These are phyloP conservation scores for Papilio helenus DNA, from an alignment of 1,140 invertebrate species.

Conservation along the genomic window DNA sequence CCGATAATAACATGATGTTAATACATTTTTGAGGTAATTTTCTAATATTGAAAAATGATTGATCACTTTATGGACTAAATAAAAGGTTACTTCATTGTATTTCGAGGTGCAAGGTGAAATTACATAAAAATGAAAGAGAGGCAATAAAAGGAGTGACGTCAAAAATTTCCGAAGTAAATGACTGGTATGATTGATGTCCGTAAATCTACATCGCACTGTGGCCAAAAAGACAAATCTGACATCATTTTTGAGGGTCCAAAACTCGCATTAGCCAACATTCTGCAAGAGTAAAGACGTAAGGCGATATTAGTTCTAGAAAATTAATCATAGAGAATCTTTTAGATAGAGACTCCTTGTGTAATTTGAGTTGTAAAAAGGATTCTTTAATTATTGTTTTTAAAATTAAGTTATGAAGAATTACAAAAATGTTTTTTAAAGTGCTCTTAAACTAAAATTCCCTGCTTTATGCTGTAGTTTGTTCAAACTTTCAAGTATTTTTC, in stretches of 20 bases:
- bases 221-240: slow-evolving; percentile 59
- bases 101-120: slow-evolving; percentile 60
- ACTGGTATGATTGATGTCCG: slow-evolving; percentile 78
- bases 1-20: slow-evolving; percentile 41
- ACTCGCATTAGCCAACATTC: neutral
- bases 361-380: no score
- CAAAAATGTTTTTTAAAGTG: neutral
- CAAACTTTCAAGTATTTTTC: no score
- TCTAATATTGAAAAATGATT: slow-evolving; percentile 59
- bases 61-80: slow-evolving; percentile 57
- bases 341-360: neutral
- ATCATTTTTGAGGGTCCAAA: neutral
- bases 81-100: slow-evolving; percentile 52
- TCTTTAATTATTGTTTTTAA: neutral
- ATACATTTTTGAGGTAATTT: slow-evolving; percentile 45
- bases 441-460: no score
- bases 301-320: neutral
- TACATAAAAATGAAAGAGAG: slow-evolving; percentile 72
- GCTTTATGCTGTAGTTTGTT: no score
- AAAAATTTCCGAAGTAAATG: slow-evolving; percentile 75
- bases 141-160: slow-evolving; percentile 72
- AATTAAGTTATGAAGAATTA: neutral
- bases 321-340: no score
- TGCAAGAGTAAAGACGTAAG: neutral
- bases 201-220: slow-evolving; percentile 66